Evolutionary conservation across 2,888 invertebrate genomes (phyloP).

Genomic region (Marasmarcha lunaedactyla): DNA sequence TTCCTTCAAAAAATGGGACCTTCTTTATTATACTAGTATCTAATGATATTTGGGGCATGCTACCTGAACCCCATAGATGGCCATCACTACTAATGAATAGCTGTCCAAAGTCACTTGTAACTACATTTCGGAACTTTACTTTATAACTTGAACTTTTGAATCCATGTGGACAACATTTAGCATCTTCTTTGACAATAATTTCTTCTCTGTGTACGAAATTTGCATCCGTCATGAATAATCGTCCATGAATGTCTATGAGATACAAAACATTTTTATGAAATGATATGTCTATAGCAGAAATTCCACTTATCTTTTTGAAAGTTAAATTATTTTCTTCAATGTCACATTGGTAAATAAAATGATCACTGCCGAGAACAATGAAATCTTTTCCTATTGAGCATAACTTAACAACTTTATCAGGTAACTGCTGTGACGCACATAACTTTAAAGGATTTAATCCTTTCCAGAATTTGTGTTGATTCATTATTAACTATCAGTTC

Average conservation of each 20-base stretch:
- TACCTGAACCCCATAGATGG: conserved; percentile 77
- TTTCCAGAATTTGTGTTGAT: conserved; percentile 61
- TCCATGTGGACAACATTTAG: conserved; percentile 75
- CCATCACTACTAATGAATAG: conserved; percentile 76
- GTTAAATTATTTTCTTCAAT: conserved; percentile 43
- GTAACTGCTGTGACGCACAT: conserved; percentile 41
- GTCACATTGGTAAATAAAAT: conserved; percentile 52
- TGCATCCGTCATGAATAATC: conserved; percentile 68
- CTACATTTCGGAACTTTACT: conserved; percentile 73
- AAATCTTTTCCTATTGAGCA: conserved; percentile 46
- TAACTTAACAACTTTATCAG: conserved; percentile 58
- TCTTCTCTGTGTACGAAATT: conserved; percentile 70
- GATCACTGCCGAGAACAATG: conserved; percentile 55
- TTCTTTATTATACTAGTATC: conserved; percentile 71
- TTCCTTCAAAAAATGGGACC: conserved; percentile 76
- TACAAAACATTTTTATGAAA: conserved; percentile 71
- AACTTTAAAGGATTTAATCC: conserved; percentile 46
- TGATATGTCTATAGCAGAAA: conserved; percentile 74
- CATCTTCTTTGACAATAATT: conserved; percentile 73
- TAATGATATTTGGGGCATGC: conserved; percentile 75
- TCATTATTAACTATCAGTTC: conserved; percentile 45
- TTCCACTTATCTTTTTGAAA: conserved; percentile 58
- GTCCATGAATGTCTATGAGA: conserved; percentile 72
- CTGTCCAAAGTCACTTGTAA: conserved; percentile 72
- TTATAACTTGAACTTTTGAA: conserved; percentile 73